These are phyloP conservation scores for Psammodynastes pulverulentus DNA, from an alignment of 2,113 vertebrate species.

Conservation along the genomic window DNA sequence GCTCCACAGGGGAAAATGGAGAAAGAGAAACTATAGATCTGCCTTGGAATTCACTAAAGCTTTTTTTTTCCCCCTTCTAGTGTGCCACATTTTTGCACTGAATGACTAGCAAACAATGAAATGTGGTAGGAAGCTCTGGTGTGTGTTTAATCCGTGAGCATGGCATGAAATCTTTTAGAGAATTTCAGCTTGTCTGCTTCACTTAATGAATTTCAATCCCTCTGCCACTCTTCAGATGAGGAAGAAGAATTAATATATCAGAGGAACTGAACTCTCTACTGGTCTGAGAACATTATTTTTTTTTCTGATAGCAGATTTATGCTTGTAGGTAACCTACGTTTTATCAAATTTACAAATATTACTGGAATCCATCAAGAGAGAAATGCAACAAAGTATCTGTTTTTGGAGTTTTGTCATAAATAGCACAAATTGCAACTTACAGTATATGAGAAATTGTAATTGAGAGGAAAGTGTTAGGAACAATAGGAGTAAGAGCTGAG, in stretches of 20 bases:
- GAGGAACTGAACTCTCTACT: not conserved
- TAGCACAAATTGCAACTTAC: not conserved
- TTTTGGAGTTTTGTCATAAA: constrained; percentile 5
- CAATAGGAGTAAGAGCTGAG: too few species aligned
- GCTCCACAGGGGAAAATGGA: not conserved
- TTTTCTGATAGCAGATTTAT: not conserved
- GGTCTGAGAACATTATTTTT: not conserved
- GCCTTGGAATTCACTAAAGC: not conserved
- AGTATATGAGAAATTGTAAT: not conserved
- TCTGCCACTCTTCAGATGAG: not conserved
- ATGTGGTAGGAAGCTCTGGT: not conserved
- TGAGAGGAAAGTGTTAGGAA: not conserved
- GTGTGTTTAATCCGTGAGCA: not conserved
- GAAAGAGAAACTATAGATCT: not conserved
- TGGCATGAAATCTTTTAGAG: not conserved
- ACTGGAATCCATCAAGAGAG: not conserved
- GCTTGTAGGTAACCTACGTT: not conserved
- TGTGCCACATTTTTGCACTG: not conserved
- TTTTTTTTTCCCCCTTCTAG: not conserved
- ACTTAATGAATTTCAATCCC: not conserved
- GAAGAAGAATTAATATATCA: not conserved
- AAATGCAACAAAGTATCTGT: not conserved
- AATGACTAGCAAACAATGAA: not conserved
- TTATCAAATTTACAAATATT: not conserved
- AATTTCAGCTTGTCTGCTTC: not conserved